These are phyloP conservation scores for Metalampra italica DNA, from an alignment of 2,888 invertebrate genomes.

Conservation along the genomic window DNA sequence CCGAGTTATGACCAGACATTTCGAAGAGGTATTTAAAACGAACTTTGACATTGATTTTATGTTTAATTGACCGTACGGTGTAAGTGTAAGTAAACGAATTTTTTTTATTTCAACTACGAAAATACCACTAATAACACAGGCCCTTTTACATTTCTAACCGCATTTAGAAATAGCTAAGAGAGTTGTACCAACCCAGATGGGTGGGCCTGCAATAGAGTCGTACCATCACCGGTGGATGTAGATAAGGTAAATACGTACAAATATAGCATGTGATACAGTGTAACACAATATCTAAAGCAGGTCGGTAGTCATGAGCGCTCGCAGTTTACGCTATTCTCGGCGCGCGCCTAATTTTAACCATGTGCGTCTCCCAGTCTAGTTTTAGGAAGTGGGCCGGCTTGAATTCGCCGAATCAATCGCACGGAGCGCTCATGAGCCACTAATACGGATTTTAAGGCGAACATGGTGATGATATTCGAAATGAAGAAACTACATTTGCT, in stretches of 20 bases:
- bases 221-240: no score
- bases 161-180: no score
- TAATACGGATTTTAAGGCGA: not conserved
- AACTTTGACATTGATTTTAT: not conserved
- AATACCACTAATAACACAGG: no score
- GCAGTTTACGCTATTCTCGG: slow-evolving; percentile 74
- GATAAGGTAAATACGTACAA: no score
- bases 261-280: slow-evolving; percentile 24
- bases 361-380: slow-evolving; percentile 74
- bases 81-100: no score
- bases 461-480: not conserved
- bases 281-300: slow-evolving; percentile 68
- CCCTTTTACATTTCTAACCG: no score
- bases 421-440: slow-evolving; percentile 12
- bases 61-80: no score
- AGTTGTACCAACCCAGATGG: no score
- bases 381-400: slow-evolving; percentile 74
- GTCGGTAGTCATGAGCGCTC: slow-evolving; percentile 58
- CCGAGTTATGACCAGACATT: slow-evolving; percentile 32
- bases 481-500: no score
- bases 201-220: no score
- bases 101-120: no score
- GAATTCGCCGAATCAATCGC: slow-evolving; percentile 22
- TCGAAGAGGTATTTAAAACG: not conserved
- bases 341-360: slow-evolving; percentile 75